Percentiles rank a stretch among this genome's conserved stretches.
phyloP scores from a whole-genome alignment of 92 coral and sea anemone genomes.

The Porites lobata region DNA sequence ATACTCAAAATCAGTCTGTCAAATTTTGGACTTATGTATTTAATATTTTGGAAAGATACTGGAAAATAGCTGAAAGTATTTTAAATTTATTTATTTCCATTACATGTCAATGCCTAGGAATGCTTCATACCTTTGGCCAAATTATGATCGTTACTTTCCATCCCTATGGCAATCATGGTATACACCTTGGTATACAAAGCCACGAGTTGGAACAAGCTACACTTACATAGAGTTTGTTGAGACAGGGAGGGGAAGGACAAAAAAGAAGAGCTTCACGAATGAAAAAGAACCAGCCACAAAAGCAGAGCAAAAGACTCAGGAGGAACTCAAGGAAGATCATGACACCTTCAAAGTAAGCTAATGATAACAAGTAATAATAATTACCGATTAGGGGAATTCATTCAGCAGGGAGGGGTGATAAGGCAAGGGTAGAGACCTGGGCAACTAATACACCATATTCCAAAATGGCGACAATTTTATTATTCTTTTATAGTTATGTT shows the following conservation, averaged over 20 bases:
- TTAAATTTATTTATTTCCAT: too few relatives aligned
- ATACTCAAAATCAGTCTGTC: too few relatives aligned
- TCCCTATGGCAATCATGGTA: conserved; percentile 35
- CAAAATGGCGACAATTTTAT: too few relatives aligned
- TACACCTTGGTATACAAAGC: conserved; percentile 25
- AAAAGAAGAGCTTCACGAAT: not conserved
- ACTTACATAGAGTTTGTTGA: conserved; percentile 41
- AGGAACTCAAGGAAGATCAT: conserved; percentile 43
- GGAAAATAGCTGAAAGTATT: too few relatives aligned
- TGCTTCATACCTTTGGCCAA: conserved; percentile 25
- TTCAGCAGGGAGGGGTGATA: too few relatives aligned
- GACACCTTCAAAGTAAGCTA: conserved; percentile 35
- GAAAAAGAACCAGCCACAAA: not conserved
- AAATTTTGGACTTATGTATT: too few relatives aligned
- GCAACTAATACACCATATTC: too few relatives aligned
- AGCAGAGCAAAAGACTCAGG: conserved; percentile 11
- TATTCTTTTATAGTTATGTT: too few relatives aligned
- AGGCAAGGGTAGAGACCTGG: too few relatives aligned
- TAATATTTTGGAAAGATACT: too few relatives aligned
- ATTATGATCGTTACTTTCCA: conserved; percentile 22
- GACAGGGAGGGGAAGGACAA: conserved; percentile 6
- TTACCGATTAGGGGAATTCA: too few relatives aligned
- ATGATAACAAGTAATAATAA: too few relatives aligned
- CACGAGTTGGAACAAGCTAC: conserved; percentile 22
- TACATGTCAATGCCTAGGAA: not conserved